Evolutionary conservation across 2,113 vertebrate species (phyloP).

Genomic region (Paradoxurus hermaphroditus): DNA sequence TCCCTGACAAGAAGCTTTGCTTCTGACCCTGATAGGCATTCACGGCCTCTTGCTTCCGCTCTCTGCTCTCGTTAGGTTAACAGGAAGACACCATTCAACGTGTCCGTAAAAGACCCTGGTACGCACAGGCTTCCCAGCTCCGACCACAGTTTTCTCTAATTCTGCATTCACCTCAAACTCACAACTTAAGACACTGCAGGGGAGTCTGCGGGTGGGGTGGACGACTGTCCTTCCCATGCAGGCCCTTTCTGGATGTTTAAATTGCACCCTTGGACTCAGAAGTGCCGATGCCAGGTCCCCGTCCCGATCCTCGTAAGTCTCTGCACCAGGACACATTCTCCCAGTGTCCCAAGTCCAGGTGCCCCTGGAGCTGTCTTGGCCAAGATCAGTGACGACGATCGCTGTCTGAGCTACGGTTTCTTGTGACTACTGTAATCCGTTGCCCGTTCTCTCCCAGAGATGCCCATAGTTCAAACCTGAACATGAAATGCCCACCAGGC

Average conservation of each 20-base stretch:
- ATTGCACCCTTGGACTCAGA: too few species aligned
- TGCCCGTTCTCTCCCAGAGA: not conserved
- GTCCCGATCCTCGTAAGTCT: not conserved
- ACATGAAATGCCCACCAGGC: not conserved
- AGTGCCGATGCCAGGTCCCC: not conserved
- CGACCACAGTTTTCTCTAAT: not conserved
- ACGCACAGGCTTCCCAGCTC: rapidly evolving
- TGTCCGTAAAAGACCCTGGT: not conserved
- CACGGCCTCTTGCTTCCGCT: too few species aligned
- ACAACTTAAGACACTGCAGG: rapidly evolving
- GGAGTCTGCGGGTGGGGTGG: too few species aligned
- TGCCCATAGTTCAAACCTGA: not conserved
- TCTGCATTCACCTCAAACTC: rapidly evolving
- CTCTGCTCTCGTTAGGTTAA: not conserved
- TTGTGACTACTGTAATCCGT: not conserved
- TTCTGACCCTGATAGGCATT: not conserved
- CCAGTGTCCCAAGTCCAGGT: not conserved
- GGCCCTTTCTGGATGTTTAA: not conserved
- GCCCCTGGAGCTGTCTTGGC: not conserved
- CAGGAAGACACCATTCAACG: not conserved
- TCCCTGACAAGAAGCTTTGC: not conserved
- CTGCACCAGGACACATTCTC: too few species aligned
- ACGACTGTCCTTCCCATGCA: not conserved
- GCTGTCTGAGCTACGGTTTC: not conserved
- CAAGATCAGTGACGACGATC: not conserved